Evolutionary conservation across 2,888 invertebrate species (phyloP), one percentile per base, ranked within the genome.

Genomic region (Mayetiola destructor): DNA sequence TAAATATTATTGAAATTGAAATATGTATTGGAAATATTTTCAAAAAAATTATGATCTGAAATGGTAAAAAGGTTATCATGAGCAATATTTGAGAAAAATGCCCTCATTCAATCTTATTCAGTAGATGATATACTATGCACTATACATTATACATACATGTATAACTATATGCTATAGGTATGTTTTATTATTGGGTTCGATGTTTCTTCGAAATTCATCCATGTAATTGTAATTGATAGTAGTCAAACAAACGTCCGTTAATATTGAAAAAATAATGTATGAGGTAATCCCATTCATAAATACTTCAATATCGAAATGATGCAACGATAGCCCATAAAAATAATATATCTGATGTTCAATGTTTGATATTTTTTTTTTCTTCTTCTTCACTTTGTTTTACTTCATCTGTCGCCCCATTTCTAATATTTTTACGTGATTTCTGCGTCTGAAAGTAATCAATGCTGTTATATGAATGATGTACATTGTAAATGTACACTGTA

Each of bases 291-390:
- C 36, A 48, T 30, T 53, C 57, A 57, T 57, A 57, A 57, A 57
- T 55, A 37, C 37, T 55, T 55, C 55, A 55, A 55, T 57, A 57
- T 53, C 57, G 29, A 53, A 57, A 57, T 57, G 52, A n/a, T n/a
- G n/a, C n/a, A n/a, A n/a, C n/a, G n/a, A 57, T 57, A 57, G 53
- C 48, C 48, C 35, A 37, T 52, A 52, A 57, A 57, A 57, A 48
- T 53, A 27, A 48, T 48, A 14, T 48, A n/a, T n/a, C n/a, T n/a
- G n/a, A n/a, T n/a, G n/a, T n/a, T n/a, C n/a, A n/a, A n/a, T n/a
- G n/a, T n/a, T n/a, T n/a, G n/a, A n/a, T n/a, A n/a, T n/a, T n/a
- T n/a, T n/a, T n/a, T n/a, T n/a, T n/a, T n/a, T n/a, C n/a, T n/a
- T n/a, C n/a, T n/a, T n/a, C n/a, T n/a, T n/a, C n/a, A n/a, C n/a